Evolutionary conservation across 1,140 invertebrate genomes (phyloP).

Genomic region (Nixonia krombeini): DNA sequence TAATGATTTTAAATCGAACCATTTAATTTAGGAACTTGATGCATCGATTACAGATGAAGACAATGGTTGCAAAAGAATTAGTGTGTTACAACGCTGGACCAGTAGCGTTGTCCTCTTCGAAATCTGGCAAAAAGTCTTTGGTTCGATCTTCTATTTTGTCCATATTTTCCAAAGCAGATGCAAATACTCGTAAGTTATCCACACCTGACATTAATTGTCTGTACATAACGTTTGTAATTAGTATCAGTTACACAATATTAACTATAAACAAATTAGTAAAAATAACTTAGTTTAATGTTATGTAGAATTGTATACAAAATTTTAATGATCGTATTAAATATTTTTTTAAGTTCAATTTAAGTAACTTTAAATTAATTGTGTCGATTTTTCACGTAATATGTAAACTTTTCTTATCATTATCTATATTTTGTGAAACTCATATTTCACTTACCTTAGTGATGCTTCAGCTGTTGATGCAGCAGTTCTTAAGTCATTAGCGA

Average conservation of each 20-base stretch:
- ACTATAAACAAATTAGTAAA: too few relatives aligned
- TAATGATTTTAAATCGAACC: constrained; percentile 12
- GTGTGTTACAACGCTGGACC: constrained; percentile 65
- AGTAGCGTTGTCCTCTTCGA: constrained; percentile 70
- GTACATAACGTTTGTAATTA: too few relatives aligned
- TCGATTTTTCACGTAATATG: too few relatives aligned
- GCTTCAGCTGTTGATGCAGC: constrained; percentile 77
- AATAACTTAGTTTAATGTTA: too few relatives aligned
- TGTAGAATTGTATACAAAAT: too few relatives aligned
- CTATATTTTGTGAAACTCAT: constrained; percentile 47
- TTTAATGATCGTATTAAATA: too few relatives aligned
- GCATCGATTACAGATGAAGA: too few relatives aligned
- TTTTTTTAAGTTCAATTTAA: not conserved
- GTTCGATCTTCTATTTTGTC: constrained; percentile 73
- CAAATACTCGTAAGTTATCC: constrained; percentile 77
- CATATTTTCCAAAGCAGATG: constrained; percentile 73
- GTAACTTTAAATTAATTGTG: not conserved
- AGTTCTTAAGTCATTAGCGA: constrained; percentile 73
- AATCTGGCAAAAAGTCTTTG: constrained; percentile 71
- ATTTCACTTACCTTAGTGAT: constrained; percentile 78
- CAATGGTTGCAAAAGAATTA: constrained; percentile 10
- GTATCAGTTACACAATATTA: too few relatives aligned
- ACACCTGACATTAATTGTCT: constrained; percentile 79
- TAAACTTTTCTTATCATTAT: too few relatives aligned
- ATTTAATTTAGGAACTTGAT: constrained; percentile 38